Percentiles rank a stretch among this genome's conserved stretches.
Conservation (phyloP, 1,140 invertebrate species). For the Ephestia elutella region DNA sequence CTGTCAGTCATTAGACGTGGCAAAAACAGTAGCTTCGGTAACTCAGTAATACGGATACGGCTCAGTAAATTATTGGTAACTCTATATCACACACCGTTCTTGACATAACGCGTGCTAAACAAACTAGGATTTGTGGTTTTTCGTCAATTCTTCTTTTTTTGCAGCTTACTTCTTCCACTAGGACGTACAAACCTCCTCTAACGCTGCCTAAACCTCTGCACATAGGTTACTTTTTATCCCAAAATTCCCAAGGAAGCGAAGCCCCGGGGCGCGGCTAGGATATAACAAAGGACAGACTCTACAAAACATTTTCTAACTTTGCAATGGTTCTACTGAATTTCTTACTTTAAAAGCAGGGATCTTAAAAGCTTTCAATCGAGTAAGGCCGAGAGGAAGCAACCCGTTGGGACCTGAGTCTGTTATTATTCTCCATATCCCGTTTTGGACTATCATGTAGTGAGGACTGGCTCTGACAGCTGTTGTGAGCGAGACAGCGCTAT, state of each 20-base stretch:
- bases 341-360: too few species aligned
- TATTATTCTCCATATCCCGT: constrained; percentile 10
- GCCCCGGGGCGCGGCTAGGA: too few species aligned
- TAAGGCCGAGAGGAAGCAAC: background rate
- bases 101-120: too few species aligned
- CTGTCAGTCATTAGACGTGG: background rate
- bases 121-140: too few species aligned
- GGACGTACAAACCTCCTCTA: too few species aligned
- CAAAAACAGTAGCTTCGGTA: background rate
- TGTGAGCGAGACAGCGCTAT: background rate
- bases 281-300: too few species aligned
- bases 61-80: background rate
- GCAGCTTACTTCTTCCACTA: too few species aligned
- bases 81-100: too few species aligned
- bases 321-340: background rate
- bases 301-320: background rate
- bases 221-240: too few species aligned
- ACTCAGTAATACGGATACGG: background rate
- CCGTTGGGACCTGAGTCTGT: background rate
- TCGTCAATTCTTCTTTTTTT: too few species aligned
- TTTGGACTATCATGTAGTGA: constrained; percentile 14
- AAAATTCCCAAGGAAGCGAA: too few species aligned
- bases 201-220: too few species aligned
- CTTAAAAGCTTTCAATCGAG: background rate
- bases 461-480: constrained; percentile 15